Evolutionary conservation across 2,888 invertebrate genomes (phyloP), one percentile per base, ranked within the genome.

Genomic region (Girardia tigrina): DNA sequence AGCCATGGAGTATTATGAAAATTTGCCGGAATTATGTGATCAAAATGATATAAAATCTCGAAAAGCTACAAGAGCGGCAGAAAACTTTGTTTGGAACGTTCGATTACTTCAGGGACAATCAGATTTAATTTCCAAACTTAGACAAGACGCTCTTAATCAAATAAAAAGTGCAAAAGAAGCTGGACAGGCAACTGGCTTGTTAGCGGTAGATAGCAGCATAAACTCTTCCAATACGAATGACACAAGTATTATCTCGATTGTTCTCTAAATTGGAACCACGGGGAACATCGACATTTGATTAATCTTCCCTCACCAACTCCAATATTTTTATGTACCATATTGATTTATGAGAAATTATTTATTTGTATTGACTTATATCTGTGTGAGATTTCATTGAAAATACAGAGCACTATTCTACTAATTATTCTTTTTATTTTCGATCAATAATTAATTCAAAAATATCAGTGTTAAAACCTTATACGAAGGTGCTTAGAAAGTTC

Each of bases 31-130:
- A 70, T 78, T 84, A n/a, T 85, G 84, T 79, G 80, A 79, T 42
- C 84, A 84, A 74, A 82, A 83, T 8, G 86, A 86, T 0, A 81
- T 86, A 4, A 84, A 86, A 78, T 20, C 75, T 20, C 75, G 75
- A 20, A 75, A 75, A 26, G 75, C 36, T 14, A 74, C 75, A 16
- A 79, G 85, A 81, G 86, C 86, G 23, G 81, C 82, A 72, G 87
- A 87, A 79, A 87, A 86, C 79, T 87, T 86, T 79, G 85, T 86
- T 0, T 87, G 87, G 87, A 87, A 87, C 80, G 83, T 87, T 70
- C 82, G 87, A 36, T 84, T 87, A 56, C 81, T 88, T 73, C 85
- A 86, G 78, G 86, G 86, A 20, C 87, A 87, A 78, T 82, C 86
- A 70, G 87, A 86, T 77, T 82, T 87, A 26, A 81, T 87, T 78